Conservation (phyloP, 23 tunicate genomes). For the Trididemnum nubilum region DNA sequence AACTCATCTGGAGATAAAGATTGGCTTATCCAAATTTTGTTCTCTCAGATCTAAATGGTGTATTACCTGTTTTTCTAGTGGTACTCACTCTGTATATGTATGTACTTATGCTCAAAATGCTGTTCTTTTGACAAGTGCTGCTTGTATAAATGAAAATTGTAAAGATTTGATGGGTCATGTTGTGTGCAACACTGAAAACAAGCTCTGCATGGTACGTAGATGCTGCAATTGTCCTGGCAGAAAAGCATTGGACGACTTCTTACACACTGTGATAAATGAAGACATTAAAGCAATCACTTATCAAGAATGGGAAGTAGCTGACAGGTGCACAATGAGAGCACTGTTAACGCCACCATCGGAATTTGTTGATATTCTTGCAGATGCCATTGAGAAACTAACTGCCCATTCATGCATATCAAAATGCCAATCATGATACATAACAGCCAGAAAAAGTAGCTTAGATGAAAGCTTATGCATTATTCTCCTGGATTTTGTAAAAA, state of each 20-base stretch:
- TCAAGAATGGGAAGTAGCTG: constrained; percentile 16
- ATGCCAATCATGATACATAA: constrained; percentile 16
- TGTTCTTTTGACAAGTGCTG: constrained; percentile 3
- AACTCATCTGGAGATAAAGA: constrained; percentile 6
- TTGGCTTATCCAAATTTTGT: constrained; percentile 26
- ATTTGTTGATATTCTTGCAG: neutral
- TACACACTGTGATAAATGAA: neutral
- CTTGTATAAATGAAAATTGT: neutral
- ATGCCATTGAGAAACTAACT: neutral
- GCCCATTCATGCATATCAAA: neutral
- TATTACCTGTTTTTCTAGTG: neutral
- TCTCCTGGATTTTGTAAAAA: constrained; percentile 23
- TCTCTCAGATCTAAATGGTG: constrained; percentile 23
- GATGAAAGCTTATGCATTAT: neutral
- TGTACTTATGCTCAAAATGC: constrained; percentile 16
- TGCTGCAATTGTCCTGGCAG: constrained; percentile 12
- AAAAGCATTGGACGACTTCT: neutral
- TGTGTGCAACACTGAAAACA: constrained; percentile 22
- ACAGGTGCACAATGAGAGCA: neutral
- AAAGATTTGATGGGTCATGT: neutral
- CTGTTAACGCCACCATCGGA: neutral
- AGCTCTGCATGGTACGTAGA: constrained; percentile 18
- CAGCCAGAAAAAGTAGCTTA: neutral
- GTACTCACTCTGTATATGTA: constrained; percentile 29
- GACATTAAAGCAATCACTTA: neutral